Conservation (phyloP, 2,888 invertebrate species). For the Sicus ferrugineus region DNA sequence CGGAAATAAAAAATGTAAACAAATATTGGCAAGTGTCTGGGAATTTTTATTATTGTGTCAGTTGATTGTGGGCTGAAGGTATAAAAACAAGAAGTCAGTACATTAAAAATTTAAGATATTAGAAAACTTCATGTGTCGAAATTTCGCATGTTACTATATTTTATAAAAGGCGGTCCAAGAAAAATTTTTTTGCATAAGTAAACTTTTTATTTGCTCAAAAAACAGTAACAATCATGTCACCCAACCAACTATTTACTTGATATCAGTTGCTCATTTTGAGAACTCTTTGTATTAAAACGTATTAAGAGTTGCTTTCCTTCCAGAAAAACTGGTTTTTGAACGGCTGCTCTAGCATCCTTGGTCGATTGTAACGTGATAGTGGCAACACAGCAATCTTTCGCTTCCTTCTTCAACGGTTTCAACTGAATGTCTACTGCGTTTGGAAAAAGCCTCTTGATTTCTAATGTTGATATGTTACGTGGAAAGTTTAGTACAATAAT, state of each 20-base stretch:
- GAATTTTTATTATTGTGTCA: no score
- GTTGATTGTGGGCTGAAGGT: no score
- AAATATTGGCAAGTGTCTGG: no score
- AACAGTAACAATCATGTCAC: no score
- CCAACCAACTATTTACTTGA: neutral
- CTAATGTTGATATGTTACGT: slow-evolving; percentile 47
- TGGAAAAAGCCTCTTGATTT: slow-evolving; percentile 53
- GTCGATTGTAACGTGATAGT: slow-evolving; percentile 55
- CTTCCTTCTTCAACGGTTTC: slow-evolving; percentile 45
- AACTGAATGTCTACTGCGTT: slow-evolving; percentile 58
- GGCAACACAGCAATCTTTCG: slow-evolving; percentile 49
- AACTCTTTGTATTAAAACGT: slow-evolving; percentile 48
- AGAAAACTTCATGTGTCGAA: no score
- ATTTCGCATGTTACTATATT: no score
- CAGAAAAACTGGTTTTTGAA: slow-evolving; percentile 47
- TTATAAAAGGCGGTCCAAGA: no score
- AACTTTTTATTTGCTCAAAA: no score
- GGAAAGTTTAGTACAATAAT: slow-evolving; percentile 57
- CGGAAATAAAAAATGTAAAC: no score
- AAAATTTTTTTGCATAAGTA: no score
- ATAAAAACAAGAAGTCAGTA: no score
- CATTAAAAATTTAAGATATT: no score
- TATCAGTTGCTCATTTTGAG: slow-evolving; percentile 32
- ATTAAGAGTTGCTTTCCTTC: slow-evolving; percentile 48
- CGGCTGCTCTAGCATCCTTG: slow-evolving; percentile 50